These are phyloP conservation scores for Tupiocoris notatus DNA, from an alignment of 2,888 invertebrate species.

Conservation along the genomic window DNA sequence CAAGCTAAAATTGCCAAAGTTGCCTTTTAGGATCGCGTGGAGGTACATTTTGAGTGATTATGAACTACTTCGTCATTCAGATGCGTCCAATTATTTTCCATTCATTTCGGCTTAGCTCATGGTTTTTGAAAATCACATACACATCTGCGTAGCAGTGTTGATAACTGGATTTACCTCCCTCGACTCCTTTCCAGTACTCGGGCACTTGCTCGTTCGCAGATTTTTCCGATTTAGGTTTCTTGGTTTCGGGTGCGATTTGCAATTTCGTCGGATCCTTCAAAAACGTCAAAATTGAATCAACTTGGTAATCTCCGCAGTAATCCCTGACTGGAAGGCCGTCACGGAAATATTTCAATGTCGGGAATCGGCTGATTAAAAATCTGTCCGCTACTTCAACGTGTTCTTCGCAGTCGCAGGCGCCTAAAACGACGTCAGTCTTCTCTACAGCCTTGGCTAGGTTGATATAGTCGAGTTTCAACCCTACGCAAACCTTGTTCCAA, in stretches of 20 bases:
- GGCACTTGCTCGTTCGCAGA: slow-evolving; percentile 4
- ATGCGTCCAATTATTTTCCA: no score
- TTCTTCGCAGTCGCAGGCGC: slow-evolving; percentile 36
- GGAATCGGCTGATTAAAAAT: slow-evolving; percentile 23
- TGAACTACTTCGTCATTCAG: no score
- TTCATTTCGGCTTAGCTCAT: no score
- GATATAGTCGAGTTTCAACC: slow-evolving; percentile 24
- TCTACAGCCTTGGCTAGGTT: slow-evolving; percentile 27
- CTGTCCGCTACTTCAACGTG: slow-evolving; percentile 35
- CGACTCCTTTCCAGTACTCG: slow-evolving; percentile 36
- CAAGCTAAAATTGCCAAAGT: no score
- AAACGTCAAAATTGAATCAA: slow-evolving; percentile 27
- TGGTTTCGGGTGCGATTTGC: neutral
- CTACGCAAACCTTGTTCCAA: slow-evolving; percentile 30
- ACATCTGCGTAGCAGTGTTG: no score
- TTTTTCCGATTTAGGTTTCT: neutral
- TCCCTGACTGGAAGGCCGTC: slow-evolving; percentile 20
- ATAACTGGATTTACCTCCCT: slow-evolving; percentile 25
- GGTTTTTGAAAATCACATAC: no score
- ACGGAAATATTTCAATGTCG: slow-evolving; percentile 32
- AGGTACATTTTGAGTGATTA: no score
- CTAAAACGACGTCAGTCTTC: slow-evolving; percentile 20
- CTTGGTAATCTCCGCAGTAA: slow-evolving; percentile 15
- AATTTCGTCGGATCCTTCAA: slow-evolving; percentile 26
- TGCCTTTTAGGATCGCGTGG: no score